These are phyloP conservation scores for Amitus sp. DNA, from an alignment of 2,888 invertebrate species.

Conservation along the genomic window DNA sequence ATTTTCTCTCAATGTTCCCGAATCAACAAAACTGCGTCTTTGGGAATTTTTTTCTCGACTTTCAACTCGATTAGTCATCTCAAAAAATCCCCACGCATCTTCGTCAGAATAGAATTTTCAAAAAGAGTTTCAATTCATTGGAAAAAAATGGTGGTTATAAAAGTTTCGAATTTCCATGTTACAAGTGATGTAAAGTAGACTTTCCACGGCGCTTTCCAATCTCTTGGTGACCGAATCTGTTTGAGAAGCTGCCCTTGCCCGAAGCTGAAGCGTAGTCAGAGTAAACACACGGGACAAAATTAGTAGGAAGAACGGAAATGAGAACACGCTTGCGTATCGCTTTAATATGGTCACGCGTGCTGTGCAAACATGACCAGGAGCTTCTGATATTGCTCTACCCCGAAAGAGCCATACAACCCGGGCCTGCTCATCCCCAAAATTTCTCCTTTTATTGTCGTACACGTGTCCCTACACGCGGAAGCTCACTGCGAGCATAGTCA, in stretches of 20 bases:
- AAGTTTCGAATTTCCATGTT: too few relatives aligned
- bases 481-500: constrained; percentile 7
- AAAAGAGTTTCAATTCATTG: too few relatives aligned
- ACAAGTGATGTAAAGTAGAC: constrained; percentile 34
- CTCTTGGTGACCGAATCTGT: constrained; percentile 60
- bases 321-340: constrained; percentile 54
- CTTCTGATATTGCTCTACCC: constrained; percentile 56
- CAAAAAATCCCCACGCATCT: too few relatives aligned
- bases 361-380: constrained; percentile 58
- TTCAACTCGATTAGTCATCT: too few relatives aligned
- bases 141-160: too few relatives aligned
- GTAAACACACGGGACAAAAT: constrained; percentile 51
- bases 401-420: constrained; percentile 33
- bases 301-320: constrained; percentile 37
- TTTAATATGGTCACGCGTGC: constrained; percentile 60
- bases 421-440: constrained; percentile 12
- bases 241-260: constrained; percentile 61
- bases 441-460: constrained; percentile 25
- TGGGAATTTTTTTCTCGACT: too few relatives aligned
- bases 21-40: too few relatives aligned
- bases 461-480: constrained; percentile 4
- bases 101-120: too few relatives aligned
- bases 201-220: constrained; percentile 26
- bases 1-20: too few relatives aligned
- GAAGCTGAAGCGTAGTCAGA: constrained; percentile 50